A percentile compares a stretch with the other conserved stretches of the same genome.
These are phyloP conservation scores for Bradypodion pumilum DNA, from an alignment of 2,797 vertebrate species.

Conservation along the genomic window DNA sequence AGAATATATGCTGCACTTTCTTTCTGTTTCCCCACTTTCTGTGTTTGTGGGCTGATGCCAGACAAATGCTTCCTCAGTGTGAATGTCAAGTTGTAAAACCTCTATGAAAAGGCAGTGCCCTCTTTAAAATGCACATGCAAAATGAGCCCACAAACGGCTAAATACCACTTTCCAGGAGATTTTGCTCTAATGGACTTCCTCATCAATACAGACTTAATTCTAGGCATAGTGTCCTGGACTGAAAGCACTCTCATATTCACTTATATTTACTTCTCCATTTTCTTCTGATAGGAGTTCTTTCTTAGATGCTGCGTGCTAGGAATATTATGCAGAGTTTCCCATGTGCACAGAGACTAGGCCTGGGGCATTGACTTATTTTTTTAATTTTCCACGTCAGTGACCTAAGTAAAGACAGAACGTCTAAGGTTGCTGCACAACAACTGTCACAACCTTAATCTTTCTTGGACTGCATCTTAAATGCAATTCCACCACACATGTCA, in stretches of 20 bases:
- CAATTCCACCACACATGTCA: not conserved
- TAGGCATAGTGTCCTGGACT: not conserved
- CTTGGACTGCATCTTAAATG: not conserved
- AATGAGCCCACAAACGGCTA: not conserved
- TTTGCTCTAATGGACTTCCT: not conserved
- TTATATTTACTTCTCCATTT: not conserved
- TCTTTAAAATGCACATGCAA: not conserved
- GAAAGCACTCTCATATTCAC: not conserved
- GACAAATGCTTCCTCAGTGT: not conserved
- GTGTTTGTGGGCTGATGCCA: not conserved
- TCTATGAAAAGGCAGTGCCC: not conserved
- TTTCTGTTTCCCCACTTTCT: constrained; percentile 1
- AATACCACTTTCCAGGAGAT: not conserved
- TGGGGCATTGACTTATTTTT: not conserved
- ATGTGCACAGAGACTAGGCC: not conserved
- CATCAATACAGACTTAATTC: not conserved
- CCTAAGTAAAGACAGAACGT: not conserved
- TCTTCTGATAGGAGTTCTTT: not conserved
- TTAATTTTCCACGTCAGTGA: not conserved
- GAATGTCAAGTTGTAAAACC: not conserved
- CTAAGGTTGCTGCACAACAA: not conserved
- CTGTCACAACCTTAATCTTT: not conserved
- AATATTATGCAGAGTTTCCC: not conserved
- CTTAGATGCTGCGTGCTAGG: not conserved
- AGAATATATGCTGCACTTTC: not conserved